These are phyloP conservation scores for Aquatica leii DNA, from an alignment of 2,888 invertebrate species.

Conservation along the genomic window DNA sequence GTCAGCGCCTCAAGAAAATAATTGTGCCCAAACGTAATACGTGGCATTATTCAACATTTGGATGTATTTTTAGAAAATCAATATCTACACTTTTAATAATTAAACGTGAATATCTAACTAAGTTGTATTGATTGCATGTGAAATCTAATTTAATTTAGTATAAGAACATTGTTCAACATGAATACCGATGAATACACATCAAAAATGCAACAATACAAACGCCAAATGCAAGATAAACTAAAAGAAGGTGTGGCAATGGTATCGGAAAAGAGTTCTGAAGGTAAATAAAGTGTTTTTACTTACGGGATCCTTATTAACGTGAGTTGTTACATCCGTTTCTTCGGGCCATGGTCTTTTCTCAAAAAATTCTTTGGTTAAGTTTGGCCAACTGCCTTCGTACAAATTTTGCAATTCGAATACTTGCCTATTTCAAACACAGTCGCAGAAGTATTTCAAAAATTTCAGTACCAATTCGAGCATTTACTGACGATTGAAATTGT, in stretches of 20 bases:
- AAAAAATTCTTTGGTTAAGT: conserved; percentile 94
- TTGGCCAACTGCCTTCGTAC: conserved; percentile 96
- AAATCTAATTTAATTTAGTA: no score
- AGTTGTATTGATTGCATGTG: no score
- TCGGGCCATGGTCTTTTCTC: conserved; percentile 96
- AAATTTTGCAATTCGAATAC: conserved; percentile 92
- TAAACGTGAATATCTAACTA: no score
- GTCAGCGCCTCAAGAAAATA: no score
- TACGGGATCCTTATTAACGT: conserved; percentile 78
- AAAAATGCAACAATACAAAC: conserved; percentile 53
- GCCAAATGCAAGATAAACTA: conserved; percentile 51
- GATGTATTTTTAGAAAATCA: no score
- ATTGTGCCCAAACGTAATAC: no score
- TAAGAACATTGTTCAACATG: conserved; percentile 12
- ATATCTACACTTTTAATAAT: no score
- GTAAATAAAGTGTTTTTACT: no score
- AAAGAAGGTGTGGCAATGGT: conserved; percentile 34
- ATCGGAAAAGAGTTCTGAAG: conserved; percentile 51
- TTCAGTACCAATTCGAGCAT: conserved; percentile 86
- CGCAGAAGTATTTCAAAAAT: conserved; percentile 87
- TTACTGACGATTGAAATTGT: conserved; percentile 76
- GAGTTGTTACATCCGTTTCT: conserved; percentile 80
- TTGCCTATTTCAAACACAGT: conserved; percentile 87
- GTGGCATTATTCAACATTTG: no score
- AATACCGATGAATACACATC: conserved; percentile 34